phyloP scores from a whole-genome alignment of 2,113 vertebrate species.

The Bungarus multicinctus region DNA sequence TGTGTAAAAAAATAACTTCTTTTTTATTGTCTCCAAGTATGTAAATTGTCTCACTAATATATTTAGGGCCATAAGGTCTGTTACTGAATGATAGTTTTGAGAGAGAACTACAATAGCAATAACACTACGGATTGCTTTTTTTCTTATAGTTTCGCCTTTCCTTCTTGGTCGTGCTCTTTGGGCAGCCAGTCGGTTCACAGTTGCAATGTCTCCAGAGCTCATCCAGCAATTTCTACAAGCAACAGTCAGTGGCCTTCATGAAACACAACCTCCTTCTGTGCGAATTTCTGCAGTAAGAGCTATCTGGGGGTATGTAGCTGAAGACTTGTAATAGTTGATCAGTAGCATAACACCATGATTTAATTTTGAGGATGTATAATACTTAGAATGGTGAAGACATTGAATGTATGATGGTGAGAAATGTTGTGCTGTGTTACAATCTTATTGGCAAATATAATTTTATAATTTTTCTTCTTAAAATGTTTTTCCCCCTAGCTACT shows the following conservation, averaged over 20 bases:
- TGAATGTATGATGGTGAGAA: neutral
- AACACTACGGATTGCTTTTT: neutral
- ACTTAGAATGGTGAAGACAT: neutral
- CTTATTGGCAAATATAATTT: neutral
- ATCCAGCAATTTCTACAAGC: slow-evolving; percentile 98
- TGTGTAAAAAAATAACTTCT: neutral
- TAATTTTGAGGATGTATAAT: neutral
- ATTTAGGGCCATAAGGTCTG: neutral
- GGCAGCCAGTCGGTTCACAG: slow-evolving; percentile 95
- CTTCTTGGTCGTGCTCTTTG: slow-evolving; percentile 93
- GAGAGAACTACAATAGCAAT: neutral
- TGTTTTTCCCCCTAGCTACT: slow-evolving; percentile 76
- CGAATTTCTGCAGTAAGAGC: slow-evolving; percentile 94
- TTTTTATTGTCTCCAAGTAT: neutral
- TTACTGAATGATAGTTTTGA: neutral
- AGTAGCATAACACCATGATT: neutral
- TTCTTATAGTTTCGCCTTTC: slow-evolving; percentile 83
- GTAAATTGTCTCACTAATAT: neutral
- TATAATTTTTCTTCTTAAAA: neutral
- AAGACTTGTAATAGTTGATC: neutral
- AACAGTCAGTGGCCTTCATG: slow-evolving; percentile 93
- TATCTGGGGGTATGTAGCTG: slow-evolving; percentile 91
- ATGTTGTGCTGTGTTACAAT: neutral
- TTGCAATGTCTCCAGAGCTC: slow-evolving; percentile 95
- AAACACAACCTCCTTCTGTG: slow-evolving; percentile 91